A percentile compares a stretch with the other conserved stretches of the same genome.
phyloP scores from a whole-genome alignment of 2,113 vertebrate genomes.

The Prinia subflava region DNA sequence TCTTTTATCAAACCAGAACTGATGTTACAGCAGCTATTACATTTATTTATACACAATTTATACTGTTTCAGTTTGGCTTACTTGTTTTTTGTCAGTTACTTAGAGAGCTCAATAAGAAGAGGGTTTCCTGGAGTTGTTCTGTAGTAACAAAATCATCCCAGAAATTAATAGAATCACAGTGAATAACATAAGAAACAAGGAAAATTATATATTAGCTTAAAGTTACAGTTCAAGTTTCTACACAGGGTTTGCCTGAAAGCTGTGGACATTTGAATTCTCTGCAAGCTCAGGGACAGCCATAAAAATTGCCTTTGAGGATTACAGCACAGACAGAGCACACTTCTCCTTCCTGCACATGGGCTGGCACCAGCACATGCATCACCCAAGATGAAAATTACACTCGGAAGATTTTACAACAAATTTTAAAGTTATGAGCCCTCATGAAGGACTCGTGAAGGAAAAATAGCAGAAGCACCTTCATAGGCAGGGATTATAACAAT shows the following conservation, averaged over 20 bases:
- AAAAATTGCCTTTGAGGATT: neutral
- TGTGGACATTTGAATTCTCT: neutral
- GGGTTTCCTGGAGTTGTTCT: neutral
- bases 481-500: neutral
- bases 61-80: neutral
- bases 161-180: neutral
- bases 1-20: neutral
- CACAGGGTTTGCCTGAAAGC: neutral
- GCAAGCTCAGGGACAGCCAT: neutral
- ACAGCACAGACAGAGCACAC: fast-evolving
- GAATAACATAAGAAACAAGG: neutral
- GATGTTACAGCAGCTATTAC: neutral
- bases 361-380: neutral
- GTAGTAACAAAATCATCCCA: neutral
- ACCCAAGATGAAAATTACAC: neutral
- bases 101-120: neutral
- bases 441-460: neutral
- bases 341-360: fast-evolving
- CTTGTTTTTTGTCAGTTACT: neutral
- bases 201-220: neutral
- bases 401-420: neutral
- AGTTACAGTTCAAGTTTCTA: neutral
- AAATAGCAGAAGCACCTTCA: neutral
- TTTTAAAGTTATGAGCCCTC: neutral
- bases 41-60: neutral